These are phyloP conservation scores for Drosophila subpulchrella DNA, from an alignment of 1,140 invertebrate genomes.

Conservation along the genomic window DNA sequence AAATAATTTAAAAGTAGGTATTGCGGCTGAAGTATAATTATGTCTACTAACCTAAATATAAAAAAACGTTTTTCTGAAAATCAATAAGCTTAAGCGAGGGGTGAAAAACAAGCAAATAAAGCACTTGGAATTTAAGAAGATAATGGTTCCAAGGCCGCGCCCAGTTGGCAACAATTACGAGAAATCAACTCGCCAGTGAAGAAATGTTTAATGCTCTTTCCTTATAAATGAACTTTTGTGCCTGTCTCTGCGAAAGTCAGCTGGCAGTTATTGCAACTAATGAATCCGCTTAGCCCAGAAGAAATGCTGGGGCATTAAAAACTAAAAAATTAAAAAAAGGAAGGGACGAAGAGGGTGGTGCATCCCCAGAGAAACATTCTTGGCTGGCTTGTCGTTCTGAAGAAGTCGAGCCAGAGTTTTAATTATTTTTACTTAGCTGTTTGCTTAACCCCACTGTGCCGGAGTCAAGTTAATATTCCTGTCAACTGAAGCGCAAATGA, in stretches of 20 bases:
- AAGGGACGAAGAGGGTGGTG: neutral
- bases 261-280: slow-evolving; percentile 75
- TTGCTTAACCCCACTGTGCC: slow-evolving; percentile 43
- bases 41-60: no score
- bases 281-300: slow-evolving; percentile 68
- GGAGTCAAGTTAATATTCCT: slow-evolving; percentile 67
- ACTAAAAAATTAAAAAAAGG: slow-evolving; percentile 3
- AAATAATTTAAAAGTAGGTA: neutral
- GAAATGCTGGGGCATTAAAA: slow-evolving; percentile 30
- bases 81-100: neutral
- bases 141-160: neutral
- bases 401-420: slow-evolving; percentile 56
- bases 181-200: slow-evolving; percentile 15
- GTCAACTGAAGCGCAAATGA: slow-evolving; percentile 73
- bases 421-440: slow-evolving; percentile 76
- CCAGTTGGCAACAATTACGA: slow-evolving; percentile 26
- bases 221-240: slow-evolving; percentile 65
- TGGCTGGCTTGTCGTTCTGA: slow-evolving; percentile 36
- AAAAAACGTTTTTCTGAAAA: neutral
- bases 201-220: slow-evolving; percentile 24
- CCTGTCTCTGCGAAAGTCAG: slow-evolving; percentile 23
- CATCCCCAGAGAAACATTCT: slow-evolving; percentile 34
- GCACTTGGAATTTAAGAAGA: neutral
- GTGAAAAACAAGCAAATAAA: neutral
- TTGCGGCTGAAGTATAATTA: no score